A percentile compares a stretch with the other conserved stretches of the same genome.
Conservation (phyloP, 1,140 invertebrate species). For the Aphidius gifuensis region DNA sequence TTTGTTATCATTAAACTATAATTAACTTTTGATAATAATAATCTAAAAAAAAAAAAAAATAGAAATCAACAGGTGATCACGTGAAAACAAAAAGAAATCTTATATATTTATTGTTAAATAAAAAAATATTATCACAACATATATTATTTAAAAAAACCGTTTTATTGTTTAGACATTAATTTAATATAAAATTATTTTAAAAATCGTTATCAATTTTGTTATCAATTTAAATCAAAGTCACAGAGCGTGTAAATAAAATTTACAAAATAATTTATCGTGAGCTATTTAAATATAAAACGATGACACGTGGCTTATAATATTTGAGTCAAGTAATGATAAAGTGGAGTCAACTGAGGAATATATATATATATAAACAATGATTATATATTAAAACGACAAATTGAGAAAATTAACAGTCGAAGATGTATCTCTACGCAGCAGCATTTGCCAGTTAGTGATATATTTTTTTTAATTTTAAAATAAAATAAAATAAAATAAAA, state of each 20-base stretch:
- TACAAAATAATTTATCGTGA: not conserved
- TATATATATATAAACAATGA: not conserved
- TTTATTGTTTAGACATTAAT: too few relatives aligned
- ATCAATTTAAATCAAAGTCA: slow-evolving; percentile 12
- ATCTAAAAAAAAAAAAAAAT: too few relatives aligned
- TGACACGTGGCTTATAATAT: slow-evolving; percentile 11
- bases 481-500: not conserved
- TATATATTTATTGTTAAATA: too few relatives aligned
- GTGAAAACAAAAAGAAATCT: too few relatives aligned
- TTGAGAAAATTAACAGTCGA: slow-evolving; percentile 1
- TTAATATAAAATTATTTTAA: too few relatives aligned
- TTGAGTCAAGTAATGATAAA: slow-evolving; percentile 13
- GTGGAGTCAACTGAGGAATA: slow-evolving; percentile 9
- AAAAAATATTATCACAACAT: too few relatives aligned
- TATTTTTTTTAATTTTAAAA: not conserved
- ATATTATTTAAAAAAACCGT: too few relatives aligned
- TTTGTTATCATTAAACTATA: too few relatives aligned
- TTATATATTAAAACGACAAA: slow-evolving; percentile 7
- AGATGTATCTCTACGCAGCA: slow-evolving; percentile 11
- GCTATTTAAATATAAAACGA: slow-evolving; percentile 3
- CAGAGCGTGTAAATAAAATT: not conserved
- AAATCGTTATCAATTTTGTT: not conserved
- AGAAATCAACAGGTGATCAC: too few relatives aligned
- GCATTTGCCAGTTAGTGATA: slow-evolving; percentile 2
- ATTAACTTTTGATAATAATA: too few relatives aligned